Evolutionary conservation across 2,113 vertebrate species (phyloP).

Genomic region (Climacteris rufus): DNA sequence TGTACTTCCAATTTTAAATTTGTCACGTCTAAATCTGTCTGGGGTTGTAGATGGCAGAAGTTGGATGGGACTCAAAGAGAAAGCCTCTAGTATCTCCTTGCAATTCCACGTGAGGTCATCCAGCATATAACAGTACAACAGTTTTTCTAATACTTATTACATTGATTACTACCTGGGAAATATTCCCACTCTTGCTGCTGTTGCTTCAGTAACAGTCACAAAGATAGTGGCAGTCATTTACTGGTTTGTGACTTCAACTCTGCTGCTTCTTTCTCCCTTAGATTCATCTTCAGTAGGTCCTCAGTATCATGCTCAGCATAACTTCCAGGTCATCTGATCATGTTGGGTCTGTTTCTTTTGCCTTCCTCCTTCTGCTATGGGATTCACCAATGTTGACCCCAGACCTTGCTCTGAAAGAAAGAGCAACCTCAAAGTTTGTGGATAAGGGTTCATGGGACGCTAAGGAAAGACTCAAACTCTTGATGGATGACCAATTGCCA

Average conservation of each 20-base stretch:
- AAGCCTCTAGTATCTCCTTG: neutral
- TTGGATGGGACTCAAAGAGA: neutral
- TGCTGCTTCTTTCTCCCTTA: neutral
- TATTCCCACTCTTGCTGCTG: neutral
- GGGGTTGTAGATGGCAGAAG: neutral
- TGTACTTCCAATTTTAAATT: neutral
- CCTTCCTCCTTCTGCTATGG: neutral
- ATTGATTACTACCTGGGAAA: neutral
- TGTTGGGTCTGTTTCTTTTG: neutral
- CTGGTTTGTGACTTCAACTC: neutral
- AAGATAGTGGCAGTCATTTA: neutral
- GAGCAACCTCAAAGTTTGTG: neutral
- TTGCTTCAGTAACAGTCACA: neutral
- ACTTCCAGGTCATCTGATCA: neutral
- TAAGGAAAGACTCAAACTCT: neutral
- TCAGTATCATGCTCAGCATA: neutral
- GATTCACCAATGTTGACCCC: neutral
- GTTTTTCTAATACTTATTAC: neutral
- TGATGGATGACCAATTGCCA: neutral
- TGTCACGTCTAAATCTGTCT: neutral
- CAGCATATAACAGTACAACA: neutral
- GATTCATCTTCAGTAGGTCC: neutral
- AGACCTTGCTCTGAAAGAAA: neutral
- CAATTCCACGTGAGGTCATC: neutral
- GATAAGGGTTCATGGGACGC: neutral